Evolutionary conservation across 2,888 invertebrate genomes (phyloP).

Genomic region (Nesidiocoris tenuis): DNA sequence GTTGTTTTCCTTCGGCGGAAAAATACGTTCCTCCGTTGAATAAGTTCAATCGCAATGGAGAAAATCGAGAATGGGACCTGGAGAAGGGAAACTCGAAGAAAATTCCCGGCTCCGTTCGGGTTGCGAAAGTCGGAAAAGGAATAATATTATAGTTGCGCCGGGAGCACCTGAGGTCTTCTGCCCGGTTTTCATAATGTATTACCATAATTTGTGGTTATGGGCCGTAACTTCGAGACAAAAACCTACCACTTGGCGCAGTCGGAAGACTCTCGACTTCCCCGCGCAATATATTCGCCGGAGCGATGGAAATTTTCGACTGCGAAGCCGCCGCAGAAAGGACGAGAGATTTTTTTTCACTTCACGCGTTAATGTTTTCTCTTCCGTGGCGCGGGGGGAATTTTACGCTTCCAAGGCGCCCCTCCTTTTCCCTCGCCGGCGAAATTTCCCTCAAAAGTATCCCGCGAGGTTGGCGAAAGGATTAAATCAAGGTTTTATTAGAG

Average conservation of each 20-base stretch:
- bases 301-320: neutral
- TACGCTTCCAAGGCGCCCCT: neutral
- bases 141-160: neutral
- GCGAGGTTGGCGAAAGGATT: neutral
- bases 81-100: neutral
- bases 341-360: neutral
- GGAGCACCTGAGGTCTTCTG: neutral
- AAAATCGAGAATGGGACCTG: too few species aligned
- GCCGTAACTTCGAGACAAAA: slow-evolving; percentile 10
- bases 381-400: neutral
- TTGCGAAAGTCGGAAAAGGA: neutral
- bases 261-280: slow-evolving; percentile 3
- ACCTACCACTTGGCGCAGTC: neutral
- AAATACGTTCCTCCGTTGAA: too few species aligned
- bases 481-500: neutral
- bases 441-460: neutral
- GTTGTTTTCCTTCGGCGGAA: too few species aligned
- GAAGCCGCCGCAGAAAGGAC: neutral
- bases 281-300: neutral
- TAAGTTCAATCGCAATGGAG: too few species aligned
- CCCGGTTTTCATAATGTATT: slow-evolving; percentile 30
- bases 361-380: neutral
- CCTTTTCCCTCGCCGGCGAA: neutral
- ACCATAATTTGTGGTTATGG: slow-evolving; percentile 40
- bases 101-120: neutral